Conservation (phyloP, 2,888 invertebrate genomes). For the Cheilosia vernalis region DNA sequence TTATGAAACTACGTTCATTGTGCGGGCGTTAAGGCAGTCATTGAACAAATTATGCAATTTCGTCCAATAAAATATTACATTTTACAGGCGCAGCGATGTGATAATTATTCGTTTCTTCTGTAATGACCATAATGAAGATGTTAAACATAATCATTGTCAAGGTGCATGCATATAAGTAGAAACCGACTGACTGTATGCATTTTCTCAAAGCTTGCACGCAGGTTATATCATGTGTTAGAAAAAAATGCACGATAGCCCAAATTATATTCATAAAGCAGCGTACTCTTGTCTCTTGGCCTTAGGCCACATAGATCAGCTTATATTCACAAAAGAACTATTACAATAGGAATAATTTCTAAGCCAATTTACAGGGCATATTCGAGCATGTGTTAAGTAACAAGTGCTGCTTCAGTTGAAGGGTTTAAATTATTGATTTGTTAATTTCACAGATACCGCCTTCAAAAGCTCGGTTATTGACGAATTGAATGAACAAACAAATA, state of each 20-base stretch:
- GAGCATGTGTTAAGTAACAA: background rate
- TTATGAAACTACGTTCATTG: constrained; percentile 5
- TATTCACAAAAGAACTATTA: constrained; percentile 24
- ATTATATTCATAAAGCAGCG: too few species aligned
- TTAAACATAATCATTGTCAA: too few species aligned
- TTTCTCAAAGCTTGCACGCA: too few species aligned
- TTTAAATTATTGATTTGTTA: constrained; percentile 5
- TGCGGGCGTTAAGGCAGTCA: background rate
- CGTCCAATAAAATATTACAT: background rate
- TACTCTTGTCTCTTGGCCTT: too few species aligned
- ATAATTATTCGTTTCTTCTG: background rate
- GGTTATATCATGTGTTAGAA: too few species aligned
- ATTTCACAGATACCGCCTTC: background rate
- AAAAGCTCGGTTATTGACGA: constrained; percentile 3
- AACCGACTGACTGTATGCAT: too few species aligned
- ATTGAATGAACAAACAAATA: background rate
- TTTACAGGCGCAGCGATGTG: background rate
- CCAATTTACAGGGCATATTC: background rate
- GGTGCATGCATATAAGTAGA: too few species aligned
- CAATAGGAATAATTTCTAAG: constrained; percentile 17
- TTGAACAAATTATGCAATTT: constrained; percentile 27
- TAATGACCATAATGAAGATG: too few species aligned
- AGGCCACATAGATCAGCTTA: background rate
- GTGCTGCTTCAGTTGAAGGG: constrained; percentile 9
- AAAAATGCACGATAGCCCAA: too few species aligned